Conservation (phyloP, 2,888 invertebrate species). For the Chorisops tibialis region DNA sequence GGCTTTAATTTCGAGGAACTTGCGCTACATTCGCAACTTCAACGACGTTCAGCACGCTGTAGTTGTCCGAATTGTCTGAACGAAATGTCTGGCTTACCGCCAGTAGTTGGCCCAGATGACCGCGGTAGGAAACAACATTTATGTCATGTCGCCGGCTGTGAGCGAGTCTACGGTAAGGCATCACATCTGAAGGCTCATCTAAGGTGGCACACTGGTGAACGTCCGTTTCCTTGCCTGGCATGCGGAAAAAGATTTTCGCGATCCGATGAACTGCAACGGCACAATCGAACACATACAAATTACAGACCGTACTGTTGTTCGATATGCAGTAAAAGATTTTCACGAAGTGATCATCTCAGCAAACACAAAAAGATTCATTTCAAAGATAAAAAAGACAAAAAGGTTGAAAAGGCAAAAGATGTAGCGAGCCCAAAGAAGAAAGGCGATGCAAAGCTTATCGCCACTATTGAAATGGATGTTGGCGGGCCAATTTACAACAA, state of each 20-base stretch:
- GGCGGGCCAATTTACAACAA: not conserved
- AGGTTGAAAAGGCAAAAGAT: conserved; percentile 32
- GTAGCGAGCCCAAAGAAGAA: conserved; percentile 5
- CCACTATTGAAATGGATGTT: not conserved
- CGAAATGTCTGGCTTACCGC: conserved; percentile 74
- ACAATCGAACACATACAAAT: conserved; percentile 83
- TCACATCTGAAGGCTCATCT: conserved; percentile 91
- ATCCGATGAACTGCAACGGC: conserved; percentile 87
- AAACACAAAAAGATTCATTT: conserved; percentile 88
- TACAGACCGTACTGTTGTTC: conserved; percentile 86
- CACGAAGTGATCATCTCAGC: conserved; percentile 89
- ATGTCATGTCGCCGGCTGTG: conserved; percentile 84
- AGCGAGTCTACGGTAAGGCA: conserved; percentile 87
- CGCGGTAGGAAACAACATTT: conserved; percentile 77
- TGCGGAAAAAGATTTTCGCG: conserved; percentile 90
- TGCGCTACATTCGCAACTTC: conserved; percentile 56
- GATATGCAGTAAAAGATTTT: conserved; percentile 85
- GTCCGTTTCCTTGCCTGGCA: conserved; percentile 83
- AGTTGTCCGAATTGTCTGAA: conserved; percentile 78
- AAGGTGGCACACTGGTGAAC: conserved; percentile 90
- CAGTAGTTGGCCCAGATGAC: conserved; percentile 67
- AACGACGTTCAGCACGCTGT: conserved; percentile 71
- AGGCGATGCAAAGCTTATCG: conserved; percentile 2
- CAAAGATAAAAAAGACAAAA: conserved; percentile 50
- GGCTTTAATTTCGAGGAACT: conserved; percentile 47